These are phyloP conservation scores for Melanotus villosus DNA, from an alignment of 2,888 invertebrate species.

Conservation along the genomic window DNA sequence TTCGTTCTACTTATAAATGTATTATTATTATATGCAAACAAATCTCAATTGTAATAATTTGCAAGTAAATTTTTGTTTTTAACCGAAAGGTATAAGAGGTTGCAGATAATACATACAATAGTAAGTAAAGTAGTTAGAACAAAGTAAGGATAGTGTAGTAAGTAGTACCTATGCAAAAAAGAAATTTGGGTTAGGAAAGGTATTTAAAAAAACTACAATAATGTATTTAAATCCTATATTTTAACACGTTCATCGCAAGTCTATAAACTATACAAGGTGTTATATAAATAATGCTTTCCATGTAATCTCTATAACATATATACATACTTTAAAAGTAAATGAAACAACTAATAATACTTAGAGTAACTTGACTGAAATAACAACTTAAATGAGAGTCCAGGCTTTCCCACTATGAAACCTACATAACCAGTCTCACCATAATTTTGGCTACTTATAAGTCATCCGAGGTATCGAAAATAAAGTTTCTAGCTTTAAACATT, in stretches of 20 bases:
- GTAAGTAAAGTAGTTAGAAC: too few species aligned
- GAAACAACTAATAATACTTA: conserved; percentile 15
- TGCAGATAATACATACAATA: too few species aligned
- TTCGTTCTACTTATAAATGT: too few species aligned
- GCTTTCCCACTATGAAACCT: neutral
- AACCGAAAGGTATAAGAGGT: too few species aligned
- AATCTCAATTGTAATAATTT: too few species aligned
- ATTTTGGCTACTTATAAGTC: conserved; percentile 1
- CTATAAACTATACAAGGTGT: conserved; percentile 55
- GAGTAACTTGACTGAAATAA: conserved; percentile 19
- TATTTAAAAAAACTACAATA: neutral
- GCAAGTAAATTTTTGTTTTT: too few species aligned
- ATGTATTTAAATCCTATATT: conserved; percentile 49
- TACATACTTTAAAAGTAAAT: conserved; percentile 32
- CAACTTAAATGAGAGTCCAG: conserved; percentile 2
- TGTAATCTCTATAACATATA: conserved; percentile 42
- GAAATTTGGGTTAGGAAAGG: too few species aligned
- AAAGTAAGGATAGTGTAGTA: too few species aligned
- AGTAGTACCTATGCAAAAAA: too few species aligned
- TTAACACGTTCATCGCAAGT: conserved; percentile 63
- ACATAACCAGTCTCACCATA: neutral
- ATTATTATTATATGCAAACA: too few species aligned
- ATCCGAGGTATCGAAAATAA: neutral
- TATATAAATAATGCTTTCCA: conserved; percentile 50
- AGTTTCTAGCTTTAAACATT: neutral